Percentiles rank a stretch among this genome's conserved stretches.
Conservation (phyloP, 1,140 invertebrate genomes). For the Lordiphosa mommai region DNA sequence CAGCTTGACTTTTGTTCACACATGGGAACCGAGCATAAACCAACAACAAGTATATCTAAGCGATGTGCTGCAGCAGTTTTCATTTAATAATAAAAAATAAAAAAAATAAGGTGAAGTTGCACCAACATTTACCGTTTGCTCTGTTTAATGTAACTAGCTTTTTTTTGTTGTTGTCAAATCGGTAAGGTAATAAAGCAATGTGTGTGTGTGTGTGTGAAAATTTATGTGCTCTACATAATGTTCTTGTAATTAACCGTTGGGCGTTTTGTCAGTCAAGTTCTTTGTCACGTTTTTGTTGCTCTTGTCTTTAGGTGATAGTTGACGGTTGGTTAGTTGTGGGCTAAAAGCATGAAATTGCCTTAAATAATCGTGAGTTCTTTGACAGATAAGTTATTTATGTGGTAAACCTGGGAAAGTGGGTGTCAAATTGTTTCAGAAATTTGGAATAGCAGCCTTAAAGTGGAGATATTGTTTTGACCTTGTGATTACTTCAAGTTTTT, state of each 20-base stretch:
- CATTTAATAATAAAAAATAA: conserved; percentile 68
- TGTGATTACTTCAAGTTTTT: too few species aligned
- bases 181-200: conserved; percentile 21
- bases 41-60: conserved; percentile 13
- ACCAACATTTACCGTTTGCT: conserved; percentile 45
- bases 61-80: conserved; percentile 63
- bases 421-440: too few species aligned
- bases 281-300: conserved; percentile 25
- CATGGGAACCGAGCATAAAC: conserved; percentile 58
- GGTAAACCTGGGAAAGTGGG: not conserved
- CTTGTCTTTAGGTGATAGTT: conserved; percentile 18
- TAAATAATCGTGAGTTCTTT: conserved; percentile 36
- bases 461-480: too few species aligned
- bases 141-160: conserved; percentile 41
- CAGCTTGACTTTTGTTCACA: conserved; percentile 53
- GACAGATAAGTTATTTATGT: conserved; percentile 34
- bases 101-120: conserved; percentile 52
- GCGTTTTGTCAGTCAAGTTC: conserved; percentile 37
- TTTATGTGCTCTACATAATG: conserved; percentile 61
- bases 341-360: conserved; percentile 17
- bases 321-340: conserved; percentile 4
- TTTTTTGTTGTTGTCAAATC: conserved; percentile 12
- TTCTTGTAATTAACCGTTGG: conserved; percentile 47
- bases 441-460: too few species aligned
- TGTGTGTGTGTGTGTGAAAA: conserved; percentile 19